Evolutionary conservation across 2,797 vertebrate species (phyloP).

Genomic region (Anisognathus igniventris): DNA sequence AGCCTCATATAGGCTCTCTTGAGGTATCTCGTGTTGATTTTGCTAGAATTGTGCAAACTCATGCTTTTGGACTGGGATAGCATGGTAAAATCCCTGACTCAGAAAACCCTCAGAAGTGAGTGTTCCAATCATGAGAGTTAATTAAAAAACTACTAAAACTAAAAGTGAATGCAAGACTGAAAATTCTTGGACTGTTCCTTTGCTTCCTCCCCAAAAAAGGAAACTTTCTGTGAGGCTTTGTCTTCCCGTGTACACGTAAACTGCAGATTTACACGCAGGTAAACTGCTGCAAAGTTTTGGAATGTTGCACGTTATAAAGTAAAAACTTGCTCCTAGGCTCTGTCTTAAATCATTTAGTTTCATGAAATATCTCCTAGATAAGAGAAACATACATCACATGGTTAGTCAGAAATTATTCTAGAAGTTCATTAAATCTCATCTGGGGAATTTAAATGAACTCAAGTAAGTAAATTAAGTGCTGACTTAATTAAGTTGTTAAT

Average conservation of each 20-base stretch:
- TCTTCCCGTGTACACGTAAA: not conserved
- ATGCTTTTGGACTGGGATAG: not conserved
- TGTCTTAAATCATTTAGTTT: slow-evolving; percentile 67
- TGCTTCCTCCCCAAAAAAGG: too few relatives aligned
- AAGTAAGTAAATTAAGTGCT: slow-evolving; percentile 81
- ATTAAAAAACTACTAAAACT: not conserved
- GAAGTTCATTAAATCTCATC: slow-evolving; percentile 78
- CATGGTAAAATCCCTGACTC: not conserved
- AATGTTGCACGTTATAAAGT: not conserved
- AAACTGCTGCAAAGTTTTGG: not conserved
- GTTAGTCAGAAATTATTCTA: slow-evolving; percentile 74
- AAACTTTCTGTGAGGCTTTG: not conserved
- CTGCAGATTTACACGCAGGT: not conserved
- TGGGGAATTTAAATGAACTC: slow-evolving; percentile 78
- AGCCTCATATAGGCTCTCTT: not conserved
- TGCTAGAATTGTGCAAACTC: not conserved
- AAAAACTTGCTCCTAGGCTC: not conserved
- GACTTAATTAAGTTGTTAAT: slow-evolving; percentile 85
- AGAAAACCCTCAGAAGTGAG: not conserved
- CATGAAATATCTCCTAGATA: slow-evolving; percentile 62
- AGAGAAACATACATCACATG: slow-evolving; percentile 62
- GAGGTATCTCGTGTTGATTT: accelerated
- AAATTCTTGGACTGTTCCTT: too few relatives aligned
- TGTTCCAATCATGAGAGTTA: not conserved
- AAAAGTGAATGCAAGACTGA: not conserved